Evolutionary conservation across 30 jellyfish, hydroid and myxozoan species (phyloP), one percentile per base, ranked within the genome.

Genomic region (Nemopilema nomurai): DNA sequence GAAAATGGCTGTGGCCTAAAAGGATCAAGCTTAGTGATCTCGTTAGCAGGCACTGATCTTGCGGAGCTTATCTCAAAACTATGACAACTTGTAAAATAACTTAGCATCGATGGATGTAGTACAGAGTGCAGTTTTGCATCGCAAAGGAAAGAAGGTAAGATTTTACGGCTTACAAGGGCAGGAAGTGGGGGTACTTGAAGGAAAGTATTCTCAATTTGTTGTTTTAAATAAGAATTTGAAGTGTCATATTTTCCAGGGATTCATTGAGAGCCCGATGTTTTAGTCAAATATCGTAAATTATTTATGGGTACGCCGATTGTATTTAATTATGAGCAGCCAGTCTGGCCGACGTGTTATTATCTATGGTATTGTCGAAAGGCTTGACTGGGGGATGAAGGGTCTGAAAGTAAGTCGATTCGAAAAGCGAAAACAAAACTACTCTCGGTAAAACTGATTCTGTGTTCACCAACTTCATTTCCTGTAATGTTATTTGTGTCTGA

Each of bases 141-240:
- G 98, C 79, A 95, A 92, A 92, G 98, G 98, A 28, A 92, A 87
- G 79, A 92, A 92, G 95, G 98, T 92, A 77, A 24, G 92, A 1
- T 29, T 23, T 83, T 1, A 51, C 67, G 78, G 33, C 68, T 77
- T 51, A 1, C 20, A 20, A 67, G 76, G 20, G 76, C 49, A 67
- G 76, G 76, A 67, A 67, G 33, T 67, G 33, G 76, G 76, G 49
- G 20, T 20, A 23, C 30, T 67, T 21, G 50, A 20, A 18, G 17
- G 30, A 23, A 27, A 7, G 24, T 19, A 18, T n/a, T 67, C 76
- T 23, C 33, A 28, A 67, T 27, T 7, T 18, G 33, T 67, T 23
- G 76, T 30, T 23, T 28, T 1, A 27, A 19, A 30, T 28, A 30
- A 20, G 33, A 23, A 23, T 16, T 21, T 30, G 29, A 23, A 20